Evolutionary conservation across 1,140 invertebrate genomes (phyloP).

Genomic region (Leptinotarsa defecta): DNA sequence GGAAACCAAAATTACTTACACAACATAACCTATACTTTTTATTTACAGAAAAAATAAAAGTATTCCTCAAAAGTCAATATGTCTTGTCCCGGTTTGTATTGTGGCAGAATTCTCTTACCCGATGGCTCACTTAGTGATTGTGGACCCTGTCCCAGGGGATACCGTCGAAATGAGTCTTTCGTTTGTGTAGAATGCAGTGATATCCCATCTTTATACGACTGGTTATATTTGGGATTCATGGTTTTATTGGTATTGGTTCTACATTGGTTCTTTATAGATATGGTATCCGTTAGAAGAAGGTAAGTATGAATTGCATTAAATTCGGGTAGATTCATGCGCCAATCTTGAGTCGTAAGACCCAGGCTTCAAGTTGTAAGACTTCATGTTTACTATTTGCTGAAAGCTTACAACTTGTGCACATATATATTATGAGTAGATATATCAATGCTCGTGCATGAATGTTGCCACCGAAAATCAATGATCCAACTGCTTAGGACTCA

Average conservation of each 20-base stretch:
- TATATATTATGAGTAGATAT: neutral
- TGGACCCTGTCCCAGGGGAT: conserved; percentile 86
- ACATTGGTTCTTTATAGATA: conserved; percentile 92
- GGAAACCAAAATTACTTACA: no score
- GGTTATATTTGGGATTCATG: conserved; percentile 94
- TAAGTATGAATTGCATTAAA: conserved; percentile 51
- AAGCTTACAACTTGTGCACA: neutral
- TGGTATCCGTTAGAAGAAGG: conserved; percentile 75
- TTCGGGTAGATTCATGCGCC: no score
- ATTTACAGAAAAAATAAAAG: conserved; percentile 1
- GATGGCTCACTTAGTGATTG: conserved; percentile 78
- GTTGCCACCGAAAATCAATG: neutral
- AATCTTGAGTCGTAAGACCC: no score
- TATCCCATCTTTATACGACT: conserved; percentile 84
- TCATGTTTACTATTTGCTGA: no score
- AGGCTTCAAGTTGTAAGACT: no score
- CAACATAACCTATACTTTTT: neutral
- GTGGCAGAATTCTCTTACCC: conserved; percentile 69
- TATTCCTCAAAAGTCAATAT: conserved; percentile 19
- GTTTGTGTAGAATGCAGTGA: conserved; percentile 79
- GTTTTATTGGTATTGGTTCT: conserved; percentile 80
- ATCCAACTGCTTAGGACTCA: no score
- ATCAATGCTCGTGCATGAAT: neutral
- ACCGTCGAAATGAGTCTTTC: conserved; percentile 66
- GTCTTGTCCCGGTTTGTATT: conserved; percentile 83